Base-by-base conservation (phyloP, 2,888 invertebrate species). In the Cerastoderma edule region DNA sequence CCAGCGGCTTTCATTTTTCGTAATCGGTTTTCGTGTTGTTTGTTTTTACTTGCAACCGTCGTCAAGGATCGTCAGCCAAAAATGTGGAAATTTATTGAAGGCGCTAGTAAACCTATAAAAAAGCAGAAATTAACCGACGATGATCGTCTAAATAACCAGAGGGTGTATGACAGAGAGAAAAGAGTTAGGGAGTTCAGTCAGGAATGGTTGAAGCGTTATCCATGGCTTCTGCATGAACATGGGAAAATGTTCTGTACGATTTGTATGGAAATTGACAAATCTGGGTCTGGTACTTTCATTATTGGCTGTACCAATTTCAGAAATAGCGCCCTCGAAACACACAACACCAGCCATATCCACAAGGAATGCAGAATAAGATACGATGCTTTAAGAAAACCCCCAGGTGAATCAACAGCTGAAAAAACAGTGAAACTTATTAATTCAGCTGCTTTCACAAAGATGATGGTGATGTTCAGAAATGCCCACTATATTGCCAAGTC, bases 401-500 rank as follows among this genome's bases (percentile, higher is more conserved):
- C 44, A 28, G 65, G 30, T 22, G n/a, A 1, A 39, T 39, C 63
- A 8, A 63, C n/a, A 22, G 63, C 32, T n/a, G 63, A 33, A 39
- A 63, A 10, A 39, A 27, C 35, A 19, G 22, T 35, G 1, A 63
- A 24, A 1, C n/a, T 22, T 5, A 6, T 63, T 6, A 63, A 39
- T 19, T 24, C 2, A n/a, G 63, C 35, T 3, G 63, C 39, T 1
- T 39, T 35, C 22, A 35, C 35, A 10, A 63, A 63, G 33, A 44
- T 44, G 44, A 13, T 44, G 44, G 19, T 53, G 8, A n/a, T 64
- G n/a, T 39, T 64, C 24, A 64, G 64, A 39, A 64, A 64, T 64
- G 64, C 64, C 46, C 64, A 66, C 24, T 66, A 66, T 30, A 35
- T 66, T 2, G 66, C 66, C 2, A 66, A 66, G 32, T 32, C 50